A percentile compares a stretch with the other conserved stretches of the same genome.
phyloP scores from a whole-genome alignment of 2,797 vertebrate species.

The Parauchenoglanis punctatus region DNA sequence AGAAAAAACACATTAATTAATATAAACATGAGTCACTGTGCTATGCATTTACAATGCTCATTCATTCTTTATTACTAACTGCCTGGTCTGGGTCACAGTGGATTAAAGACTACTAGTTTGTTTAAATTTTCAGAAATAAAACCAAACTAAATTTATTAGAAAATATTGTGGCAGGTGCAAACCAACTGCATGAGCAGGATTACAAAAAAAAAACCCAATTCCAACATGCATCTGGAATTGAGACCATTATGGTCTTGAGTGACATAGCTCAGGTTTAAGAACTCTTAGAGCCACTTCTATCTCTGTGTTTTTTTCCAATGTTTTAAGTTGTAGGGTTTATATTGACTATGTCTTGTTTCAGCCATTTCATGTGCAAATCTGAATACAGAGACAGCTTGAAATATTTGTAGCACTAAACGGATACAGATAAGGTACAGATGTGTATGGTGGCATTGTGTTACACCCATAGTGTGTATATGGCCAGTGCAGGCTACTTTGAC shows the following conservation, averaged over 20 bases:
- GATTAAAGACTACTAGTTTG: not conserved
- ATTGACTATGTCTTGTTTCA: not conserved
- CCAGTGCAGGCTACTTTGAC: conserved; percentile 16
- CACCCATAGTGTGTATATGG: not conserved
- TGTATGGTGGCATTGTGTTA: not conserved
- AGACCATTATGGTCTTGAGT: not conserved
- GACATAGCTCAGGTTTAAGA: not conserved
- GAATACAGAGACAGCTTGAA: not conserved
- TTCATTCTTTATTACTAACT: not conserved
- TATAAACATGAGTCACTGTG: not conserved
- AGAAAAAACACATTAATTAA: not conserved
- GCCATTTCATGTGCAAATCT: not conserved
- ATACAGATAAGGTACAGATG: not conserved
- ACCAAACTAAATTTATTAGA: not conserved
- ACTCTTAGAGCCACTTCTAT: not conserved
- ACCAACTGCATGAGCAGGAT: not conserved
- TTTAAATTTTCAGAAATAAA: not conserved
- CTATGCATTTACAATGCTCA: not conserved
- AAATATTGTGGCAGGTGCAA: not conserved
- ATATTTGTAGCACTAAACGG: not conserved
- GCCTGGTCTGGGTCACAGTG: not conserved
- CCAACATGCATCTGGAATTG: too few species aligned
- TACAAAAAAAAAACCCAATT: not conserved
- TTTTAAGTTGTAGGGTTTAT: not conserved
- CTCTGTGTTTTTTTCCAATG: not conserved